Evolutionary conservation across 2,888 invertebrate genomes (phyloP), one percentile per base, ranked within the genome.

Genomic region (Mimumesa dahlbomi): DNA sequence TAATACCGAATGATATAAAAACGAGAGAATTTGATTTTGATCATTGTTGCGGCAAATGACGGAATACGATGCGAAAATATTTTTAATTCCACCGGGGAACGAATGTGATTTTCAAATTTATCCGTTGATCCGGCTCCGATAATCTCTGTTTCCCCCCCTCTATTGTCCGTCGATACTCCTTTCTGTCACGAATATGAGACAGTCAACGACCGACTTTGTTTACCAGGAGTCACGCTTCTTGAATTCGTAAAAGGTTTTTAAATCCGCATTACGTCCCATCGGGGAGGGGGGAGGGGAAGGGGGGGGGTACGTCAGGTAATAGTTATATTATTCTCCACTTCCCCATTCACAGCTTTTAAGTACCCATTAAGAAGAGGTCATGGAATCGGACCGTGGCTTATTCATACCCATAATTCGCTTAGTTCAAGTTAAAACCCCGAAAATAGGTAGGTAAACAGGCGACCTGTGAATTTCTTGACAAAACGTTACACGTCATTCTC

Each of bases 151-250:
- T n/a, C n/a, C n/a, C n/a, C n/a, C 3, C 7, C 25, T 7, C 7
- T 25, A 34, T 7, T 34, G 11, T 34, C 34, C 34, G 6, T 3
- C 11, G 34, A 34, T 6, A 34, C 5, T 40, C 16, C 5, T n/a
- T n/a, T n/a, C n/a, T n/a, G n/a, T n/a, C 16, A 9, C 16, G 40
- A 13, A n/a, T 19, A 31, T 19, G 16, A 14, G 11, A 19, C 49
- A 6, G 11, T 21, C 43, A 38, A 21, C 18, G 42, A 40, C 16
- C 48, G 21, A 22, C 13, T 42, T 40, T 49, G 56, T 43, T 49
- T 49, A 43, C 25, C 11, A 49, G 45, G 38, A 43, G 56, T 45
- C 46, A 22, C 25, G 52, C 31, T 40, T 63, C 46, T 43, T 34
- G 40, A 56, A 56, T 22, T 63, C 42, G 48, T 48, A 56, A 11